A percentile compares a stretch with the other conserved stretches of the same genome.
These are phyloP conservation scores for Aphyosemion australe DNA, from an alignment of 2,113 vertebrate species.

Conservation along the genomic window DNA sequence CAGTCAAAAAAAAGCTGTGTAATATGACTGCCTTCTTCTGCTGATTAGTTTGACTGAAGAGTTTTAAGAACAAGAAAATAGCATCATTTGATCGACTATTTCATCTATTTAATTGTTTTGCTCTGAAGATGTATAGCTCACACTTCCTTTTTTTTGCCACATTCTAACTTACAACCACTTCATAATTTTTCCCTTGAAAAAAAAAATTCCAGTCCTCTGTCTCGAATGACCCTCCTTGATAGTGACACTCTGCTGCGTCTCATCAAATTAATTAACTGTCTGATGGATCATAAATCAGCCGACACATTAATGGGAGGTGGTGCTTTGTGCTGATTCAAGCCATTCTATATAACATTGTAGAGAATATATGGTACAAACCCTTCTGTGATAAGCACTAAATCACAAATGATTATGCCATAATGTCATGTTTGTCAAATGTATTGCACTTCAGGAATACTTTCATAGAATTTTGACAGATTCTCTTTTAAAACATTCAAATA, in stretches of 20 bases:
- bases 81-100: constrained; percentile 47
- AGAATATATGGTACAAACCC: constrained; percentile 51
- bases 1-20: constrained; percentile 47
- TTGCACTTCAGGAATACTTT: neutral
- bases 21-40: constrained; percentile 42
- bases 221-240: constrained; percentile 72
- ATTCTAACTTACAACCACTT: constrained; percentile 38
- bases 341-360: constrained; percentile 48
- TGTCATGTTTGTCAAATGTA: constrained; percentile 26
- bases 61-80: constrained; percentile 49
- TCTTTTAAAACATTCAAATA: neutral
- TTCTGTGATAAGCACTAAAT: constrained; percentile 41
- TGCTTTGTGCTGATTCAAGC: constrained; percentile 70
- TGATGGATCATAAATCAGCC: constrained; percentile 75
- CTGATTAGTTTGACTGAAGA: constrained; percentile 11
- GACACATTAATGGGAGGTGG: constrained; percentile 58
- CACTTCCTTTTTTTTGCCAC: constrained; percentile 4
- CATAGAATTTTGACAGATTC: neutral
- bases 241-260: constrained; percentile 73
- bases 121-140: neutral
- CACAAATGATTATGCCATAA: constrained; percentile 16
- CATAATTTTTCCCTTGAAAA: constrained; percentile 52
- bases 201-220: constrained; percentile 56
- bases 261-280: constrained; percentile 76
- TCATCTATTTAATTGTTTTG: constrained; percentile 51